Evolutionary conservation across 2,797 vertebrate genomes (phyloP).

Genomic region (Sphenodon punctatus): DNA sequence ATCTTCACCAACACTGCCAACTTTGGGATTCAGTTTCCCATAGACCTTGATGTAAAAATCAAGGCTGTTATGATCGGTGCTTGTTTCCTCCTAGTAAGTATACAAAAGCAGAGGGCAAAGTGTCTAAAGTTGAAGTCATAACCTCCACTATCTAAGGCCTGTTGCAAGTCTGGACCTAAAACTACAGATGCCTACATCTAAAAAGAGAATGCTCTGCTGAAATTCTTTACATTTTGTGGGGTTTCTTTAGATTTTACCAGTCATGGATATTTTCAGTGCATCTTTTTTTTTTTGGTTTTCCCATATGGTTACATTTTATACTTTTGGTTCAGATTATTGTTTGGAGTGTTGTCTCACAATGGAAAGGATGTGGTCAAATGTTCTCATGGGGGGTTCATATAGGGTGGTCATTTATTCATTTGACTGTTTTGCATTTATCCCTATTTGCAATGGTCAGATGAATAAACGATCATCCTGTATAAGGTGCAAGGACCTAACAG

Average conservation of each 20-base stretch:
- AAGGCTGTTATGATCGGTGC: constrained; percentile 96
- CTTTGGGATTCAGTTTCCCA: constrained; percentile 94
- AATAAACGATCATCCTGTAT: too few relatives aligned
- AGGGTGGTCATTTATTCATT: too few relatives aligned
- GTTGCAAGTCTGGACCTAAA: neutral
- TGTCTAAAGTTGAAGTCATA: neutral
- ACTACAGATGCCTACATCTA: fast-evolving
- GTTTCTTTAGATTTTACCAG: neutral
- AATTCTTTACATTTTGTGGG: neutral
- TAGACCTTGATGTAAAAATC: constrained; percentile 92
- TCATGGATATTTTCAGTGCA: neutral
- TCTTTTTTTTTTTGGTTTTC: neutral
- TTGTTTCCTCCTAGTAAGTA: constrained; percentile 96
- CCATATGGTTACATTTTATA: neutral
- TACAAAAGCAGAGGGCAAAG: neutral
- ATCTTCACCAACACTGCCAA: constrained; percentile 93
- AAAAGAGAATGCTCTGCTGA: neutral
- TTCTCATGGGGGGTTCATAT: neutral
- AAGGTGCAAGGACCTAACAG: neutral
- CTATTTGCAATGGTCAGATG: too few relatives aligned
- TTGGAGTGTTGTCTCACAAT: neutral
- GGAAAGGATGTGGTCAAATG: neutral
- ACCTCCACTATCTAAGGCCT: neutral
- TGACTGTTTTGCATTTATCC: too few relatives aligned
- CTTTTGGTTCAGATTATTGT: neutral